phyloP scores from a whole-genome alignment of 2,113 vertebrate genomes.

The Grammomys dolichurus region DNA sequence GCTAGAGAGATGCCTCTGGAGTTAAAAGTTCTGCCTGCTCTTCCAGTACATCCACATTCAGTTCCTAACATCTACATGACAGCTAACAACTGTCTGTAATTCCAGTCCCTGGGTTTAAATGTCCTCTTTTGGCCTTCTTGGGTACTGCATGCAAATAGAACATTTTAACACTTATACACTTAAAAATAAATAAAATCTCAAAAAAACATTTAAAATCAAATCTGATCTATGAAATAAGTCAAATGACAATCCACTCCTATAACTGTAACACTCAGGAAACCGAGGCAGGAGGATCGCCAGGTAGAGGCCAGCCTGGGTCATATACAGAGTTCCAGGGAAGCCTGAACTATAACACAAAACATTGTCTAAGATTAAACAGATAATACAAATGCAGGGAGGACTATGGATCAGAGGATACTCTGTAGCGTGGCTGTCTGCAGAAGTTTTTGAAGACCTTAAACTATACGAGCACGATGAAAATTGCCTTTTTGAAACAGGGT shows the following conservation, averaged over 20 bases:
- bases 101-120: background rate
- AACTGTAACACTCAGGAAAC: background rate
- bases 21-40: background rate
- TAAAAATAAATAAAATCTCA: background rate
- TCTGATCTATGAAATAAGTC: constrained; percentile 31
- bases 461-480: background rate
- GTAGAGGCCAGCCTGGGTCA: background rate
- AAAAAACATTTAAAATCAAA: background rate
- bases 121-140: background rate
- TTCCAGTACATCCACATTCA: background rate
- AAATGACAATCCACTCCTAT: background rate
- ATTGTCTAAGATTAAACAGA: background rate
- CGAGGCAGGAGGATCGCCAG: background rate
- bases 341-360: background rate
- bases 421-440: background rate
- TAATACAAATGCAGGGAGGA: background rate
- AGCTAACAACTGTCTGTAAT: background rate
- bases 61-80: no score
- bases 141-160: background rate
- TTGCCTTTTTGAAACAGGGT: background rate
- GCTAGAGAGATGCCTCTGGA: background rate
- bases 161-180: background rate
- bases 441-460: constrained; percentile 6
- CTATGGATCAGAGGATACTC: background rate
- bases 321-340: background rate